These are phyloP conservation scores for Vollenhovia emeryi DNA, from an alignment of 1,140 invertebrate genomes.

Conservation along the genomic window DNA sequence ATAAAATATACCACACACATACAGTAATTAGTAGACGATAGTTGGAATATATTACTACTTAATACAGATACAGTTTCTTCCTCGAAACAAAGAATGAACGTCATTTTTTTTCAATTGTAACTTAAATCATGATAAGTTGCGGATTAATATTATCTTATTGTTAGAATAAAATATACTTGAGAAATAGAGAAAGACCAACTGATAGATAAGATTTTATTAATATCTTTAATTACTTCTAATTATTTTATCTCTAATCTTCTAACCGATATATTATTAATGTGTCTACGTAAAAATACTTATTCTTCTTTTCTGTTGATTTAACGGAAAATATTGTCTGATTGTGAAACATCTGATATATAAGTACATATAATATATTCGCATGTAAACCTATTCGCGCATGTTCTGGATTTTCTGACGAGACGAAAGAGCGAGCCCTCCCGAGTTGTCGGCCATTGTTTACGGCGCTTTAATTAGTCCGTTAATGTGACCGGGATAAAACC, in stretches of 20 bases:
- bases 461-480: constrained; percentile 72
- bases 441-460: constrained; percentile 68
- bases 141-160: background rate
- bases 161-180: background rate
- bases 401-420: constrained; percentile 56
- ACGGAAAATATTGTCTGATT: background rate
- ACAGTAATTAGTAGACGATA: too few relatives aligned
- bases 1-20: background rate
- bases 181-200: background rate
- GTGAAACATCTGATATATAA: constrained; percentile 15
- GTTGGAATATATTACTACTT: too few relatives aligned
- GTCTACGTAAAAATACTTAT: background rate
- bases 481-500: constrained; percentile 68
- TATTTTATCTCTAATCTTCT: background rate
- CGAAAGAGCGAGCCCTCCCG: constrained; percentile 35
- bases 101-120: background rate
- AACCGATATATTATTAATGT: background rate
- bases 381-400: background rate
- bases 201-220: constrained; percentile 6
- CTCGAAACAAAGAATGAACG: background rate
- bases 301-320: background rate
- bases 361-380: background rate
- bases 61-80: too few relatives aligned
- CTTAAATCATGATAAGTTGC: background rate
- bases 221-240: background rate